Conservation (phyloP, 2,888 invertebrate genomes). For the Acleris literana region DNA sequence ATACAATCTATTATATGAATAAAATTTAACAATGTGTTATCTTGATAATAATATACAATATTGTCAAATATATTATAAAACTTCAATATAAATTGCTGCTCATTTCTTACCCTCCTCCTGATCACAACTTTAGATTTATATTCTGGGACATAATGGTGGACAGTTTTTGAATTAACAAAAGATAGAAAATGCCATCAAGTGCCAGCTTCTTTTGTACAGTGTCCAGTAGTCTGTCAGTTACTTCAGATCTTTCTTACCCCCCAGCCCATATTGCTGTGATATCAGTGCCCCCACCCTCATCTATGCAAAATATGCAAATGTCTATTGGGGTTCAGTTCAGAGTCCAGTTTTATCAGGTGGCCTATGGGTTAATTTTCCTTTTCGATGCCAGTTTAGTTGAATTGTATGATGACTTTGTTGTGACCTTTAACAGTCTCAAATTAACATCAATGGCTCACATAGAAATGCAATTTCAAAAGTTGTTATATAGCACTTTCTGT, state of each 20-base stretch:
- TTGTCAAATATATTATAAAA: conserved; percentile 64
- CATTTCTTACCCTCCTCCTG: conserved; percentile 92
- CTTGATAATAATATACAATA: conserved; percentile 37
- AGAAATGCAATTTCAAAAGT: conserved; percentile 87
- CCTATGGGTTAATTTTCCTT: conserved; percentile 88
- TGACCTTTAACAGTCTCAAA: conserved; percentile 86
- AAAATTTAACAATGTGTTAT: conserved; percentile 33
- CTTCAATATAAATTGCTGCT: conserved; percentile 92
- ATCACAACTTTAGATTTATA: conserved; percentile 86
- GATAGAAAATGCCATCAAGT: conserved; percentile 91
- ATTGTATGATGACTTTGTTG: conserved; percentile 83
- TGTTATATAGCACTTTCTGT: conserved; percentile 95
- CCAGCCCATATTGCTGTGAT: conserved; percentile 90
- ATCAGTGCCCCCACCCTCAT: conserved; percentile 68
- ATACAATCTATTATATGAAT: conserved; percentile 38
- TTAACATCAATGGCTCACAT: conserved; percentile 92
- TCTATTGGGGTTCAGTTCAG: conserved; percentile 82
- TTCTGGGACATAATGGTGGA: conserved; percentile 80
- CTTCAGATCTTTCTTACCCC: conserved; percentile 88
- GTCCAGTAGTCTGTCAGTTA: conserved; percentile 89
- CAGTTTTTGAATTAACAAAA: conserved; percentile 91
- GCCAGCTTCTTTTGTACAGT: conserved; percentile 88
- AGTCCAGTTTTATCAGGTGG: conserved; percentile 96
- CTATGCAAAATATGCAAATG: conserved; percentile 50
- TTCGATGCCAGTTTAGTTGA: conserved; percentile 55